phyloP scores from a whole-genome alignment of 2,113 vertebrate species.

The Diadophis punctatus region DNA sequence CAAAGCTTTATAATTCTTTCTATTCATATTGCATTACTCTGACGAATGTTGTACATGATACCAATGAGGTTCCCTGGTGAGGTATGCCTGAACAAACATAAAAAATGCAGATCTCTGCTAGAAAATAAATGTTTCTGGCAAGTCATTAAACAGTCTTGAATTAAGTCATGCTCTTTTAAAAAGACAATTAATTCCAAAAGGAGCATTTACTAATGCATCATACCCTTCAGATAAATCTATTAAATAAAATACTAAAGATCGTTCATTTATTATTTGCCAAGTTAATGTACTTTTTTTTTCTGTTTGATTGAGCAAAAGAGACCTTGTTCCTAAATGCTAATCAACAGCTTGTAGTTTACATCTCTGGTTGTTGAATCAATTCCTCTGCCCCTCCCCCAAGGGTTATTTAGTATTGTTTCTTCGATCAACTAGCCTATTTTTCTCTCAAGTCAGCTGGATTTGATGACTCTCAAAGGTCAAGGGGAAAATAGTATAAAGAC shows the following conservation, averaged over 20 bases:
- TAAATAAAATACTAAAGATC: not conserved
- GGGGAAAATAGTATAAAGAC: constrained; percentile 37
- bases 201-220: not conserved
- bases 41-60: not conserved
- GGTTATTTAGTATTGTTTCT: not conserved
- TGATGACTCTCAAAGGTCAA: not conserved
- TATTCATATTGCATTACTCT: not conserved
- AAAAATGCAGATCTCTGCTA: not conserved
- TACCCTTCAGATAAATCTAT: not conserved
- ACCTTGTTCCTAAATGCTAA: not conserved
- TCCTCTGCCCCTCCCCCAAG: not conserved
- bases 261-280: not conserved
- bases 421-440: constrained; percentile 28
- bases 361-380: not conserved
- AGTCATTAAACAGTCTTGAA: not conserved
- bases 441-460: constrained; percentile 29
- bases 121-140: not conserved
- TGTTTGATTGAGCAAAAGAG: not conserved
- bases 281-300: not conserved
- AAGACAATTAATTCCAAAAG: not conserved
- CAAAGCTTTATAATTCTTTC: not conserved
- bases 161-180: not conserved
- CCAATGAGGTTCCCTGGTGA: not conserved
- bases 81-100: not conserved
- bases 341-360: not conserved